These are phyloP conservation scores for Leucophenga montana DNA, from an alignment of 2,888 invertebrate genomes.

Conservation along the genomic window DNA sequence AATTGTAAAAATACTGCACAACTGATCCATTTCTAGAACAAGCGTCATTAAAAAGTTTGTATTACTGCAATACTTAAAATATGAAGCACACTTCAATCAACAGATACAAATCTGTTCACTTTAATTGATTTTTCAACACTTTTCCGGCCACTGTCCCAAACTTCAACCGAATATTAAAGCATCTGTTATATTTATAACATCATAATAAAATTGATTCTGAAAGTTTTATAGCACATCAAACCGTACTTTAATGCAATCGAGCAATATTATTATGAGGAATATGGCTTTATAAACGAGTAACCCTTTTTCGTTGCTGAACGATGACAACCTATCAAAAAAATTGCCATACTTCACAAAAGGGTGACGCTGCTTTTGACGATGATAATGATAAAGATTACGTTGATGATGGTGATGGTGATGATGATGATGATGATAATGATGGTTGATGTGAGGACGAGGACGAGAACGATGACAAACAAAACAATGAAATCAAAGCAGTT, in stretches of 20 bases:
- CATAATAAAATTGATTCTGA: conserved; percentile 4
- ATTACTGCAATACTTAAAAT: too few relatives aligned
- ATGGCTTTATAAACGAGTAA: too few relatives aligned
- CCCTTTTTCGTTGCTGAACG: not conserved
- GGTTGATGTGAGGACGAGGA: conserved; percentile 40
- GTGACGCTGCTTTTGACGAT: conserved; percentile 31
- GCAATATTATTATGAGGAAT: too few relatives aligned
- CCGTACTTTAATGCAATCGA: not conserved
- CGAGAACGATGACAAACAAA: conserved; percentile 59
- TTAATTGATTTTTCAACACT: not conserved
- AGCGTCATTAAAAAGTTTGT: too few relatives aligned
- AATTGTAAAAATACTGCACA: too few relatives aligned
- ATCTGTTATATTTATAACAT: not conserved
- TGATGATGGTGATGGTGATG: conserved; percentile 28
- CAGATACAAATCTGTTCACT: too few relatives aligned
- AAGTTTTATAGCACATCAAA: not conserved
- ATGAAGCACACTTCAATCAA: too few relatives aligned
- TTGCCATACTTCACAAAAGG: not conserved
- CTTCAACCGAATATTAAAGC: not conserved
- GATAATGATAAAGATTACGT: conserved; percentile 28
- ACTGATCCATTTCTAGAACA: too few relatives aligned
- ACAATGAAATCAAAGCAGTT: conserved; percentile 63
- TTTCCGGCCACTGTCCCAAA: not conserved
- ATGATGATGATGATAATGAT: conserved; percentile 30
- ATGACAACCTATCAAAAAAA: conserved; percentile 8